These are phyloP conservation scores for Syndactyla subalaris DNA, from an alignment of 2,797 vertebrate species.

Conservation along the genomic window DNA sequence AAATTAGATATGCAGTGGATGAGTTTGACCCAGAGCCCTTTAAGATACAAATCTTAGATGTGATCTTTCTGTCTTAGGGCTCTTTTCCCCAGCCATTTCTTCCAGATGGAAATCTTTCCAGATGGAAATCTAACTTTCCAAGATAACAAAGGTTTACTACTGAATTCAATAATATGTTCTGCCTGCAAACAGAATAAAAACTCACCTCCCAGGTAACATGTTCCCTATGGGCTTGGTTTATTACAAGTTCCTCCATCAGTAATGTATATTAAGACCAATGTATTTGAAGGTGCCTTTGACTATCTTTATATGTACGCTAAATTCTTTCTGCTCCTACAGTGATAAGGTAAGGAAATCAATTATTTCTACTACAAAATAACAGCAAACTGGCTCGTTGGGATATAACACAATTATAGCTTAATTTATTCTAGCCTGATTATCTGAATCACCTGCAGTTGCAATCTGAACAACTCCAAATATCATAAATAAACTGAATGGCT, in stretches of 20 bases:
- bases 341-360: neutral
- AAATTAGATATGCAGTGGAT: neutral
- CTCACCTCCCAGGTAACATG: neutral
- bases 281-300: slow-evolving; percentile 8
- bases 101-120: neutral
- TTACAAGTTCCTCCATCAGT: neutral
- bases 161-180: neutral
- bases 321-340: neutral
- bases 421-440: slow-evolving; percentile 6
- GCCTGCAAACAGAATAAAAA: neutral
- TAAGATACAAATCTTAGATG: neutral
- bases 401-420: neutral
- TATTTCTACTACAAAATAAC: neutral
- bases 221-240: neutral
- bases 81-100: neutral
- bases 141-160: neutral
- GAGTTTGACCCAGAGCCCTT: neutral
- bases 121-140: neutral
- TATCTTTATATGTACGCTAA: neutral
- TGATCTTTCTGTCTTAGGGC: neutral
- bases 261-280: neutral
- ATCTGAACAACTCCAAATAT: neutral
- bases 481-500: neutral
- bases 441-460: neutral
- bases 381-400: neutral